Evolutionary conservation across 2,797 vertebrate species (phyloP), one percentile per base, ranked within the genome.

Genomic region (Muscicapa comitata): DNA sequence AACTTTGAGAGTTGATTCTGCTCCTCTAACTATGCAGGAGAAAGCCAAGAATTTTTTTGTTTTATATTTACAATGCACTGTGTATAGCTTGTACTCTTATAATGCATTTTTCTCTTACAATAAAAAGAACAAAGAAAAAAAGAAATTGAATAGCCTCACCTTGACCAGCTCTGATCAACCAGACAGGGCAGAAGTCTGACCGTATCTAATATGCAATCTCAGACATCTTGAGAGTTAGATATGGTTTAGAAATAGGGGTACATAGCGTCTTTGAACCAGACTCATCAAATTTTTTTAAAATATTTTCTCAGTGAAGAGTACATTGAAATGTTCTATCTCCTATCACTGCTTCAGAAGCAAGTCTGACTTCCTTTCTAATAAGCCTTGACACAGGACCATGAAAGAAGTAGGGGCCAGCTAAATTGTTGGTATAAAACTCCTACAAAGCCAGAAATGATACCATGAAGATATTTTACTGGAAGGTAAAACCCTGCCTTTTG

Each of bases 161-260:
- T 86, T 82, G 58, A 89, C 85, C 79, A 81, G 21, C 88, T 93
- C n/a, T 95, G 76, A 94, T 92, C 45, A 94, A 50, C 4, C 24
- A 90, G 61, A 83, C 1, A 7, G 65, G 35, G 57, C 70, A 96
- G 72, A 94, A 91, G 37, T 54, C 61, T 91, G 50, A 88, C 57
- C 72, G 47, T 94, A 93, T 77, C 91, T 93, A 95, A 91, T 88
- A 62, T 26, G 75, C 65, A 92, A 95, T 94, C 77, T 95, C 85
- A 94, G 53, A 17, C 31, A 85, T 70, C 59, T 72, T 95, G 83
- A 82, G 71, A 96, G 59, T 72, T 80, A 84, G 37, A 74, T 61
- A 47, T 24, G 90, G 19, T 81, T 95, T 87, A 94, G 54, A 96
- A 94, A 88, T 73, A 63, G 8, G 40, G 40, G 15, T 67, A 68